Base-by-base conservation (phyloP, 2,888 invertebrate species). In the Macrosiphum euphorbiae region DNA sequence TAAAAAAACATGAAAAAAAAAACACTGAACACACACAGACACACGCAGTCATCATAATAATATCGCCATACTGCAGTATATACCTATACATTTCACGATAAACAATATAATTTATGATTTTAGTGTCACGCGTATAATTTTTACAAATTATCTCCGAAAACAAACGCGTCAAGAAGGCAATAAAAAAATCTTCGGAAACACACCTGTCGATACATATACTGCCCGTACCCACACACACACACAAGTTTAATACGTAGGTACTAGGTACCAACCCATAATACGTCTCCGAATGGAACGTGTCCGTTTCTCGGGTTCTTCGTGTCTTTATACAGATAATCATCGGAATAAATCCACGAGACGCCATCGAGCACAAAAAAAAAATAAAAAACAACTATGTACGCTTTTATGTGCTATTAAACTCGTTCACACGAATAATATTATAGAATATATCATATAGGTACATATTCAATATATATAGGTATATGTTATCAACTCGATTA, bases 121-220 rank as follows among this genome's bases (percentile, higher is more conserved):
- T 67, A 67, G 47, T 90, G 90, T 90, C 61, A 24, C 84, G 84
- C 84, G 91, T 86, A 91, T 47, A 44, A 91, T 92, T 92, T 87
- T 92, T 87, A 92, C 92, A 92, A 92, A 92, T 87, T 92, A 92
- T 92, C 92, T 61, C 41, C 55, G n/a, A 91, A 58, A 85, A 91
- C n/a, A n/a, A 44, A 84, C 84, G 58, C 84, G 91, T 85, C 55
- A 55, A 91, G 58, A 88, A 28, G 26, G 87, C 67, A 88, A 88
- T 92, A 92, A 92, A 92, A 92, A 88, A 92, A 87, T 61, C 92
- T 58, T 50, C 87, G 61, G 35, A 67, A 50, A 88, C 92, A 88
- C 92, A 92, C 92, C 92, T 92, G 92, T 92, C 88, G 67, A 88
- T 88, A 78, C 20, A 24, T 50, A 50, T 52, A 52, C 52, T 35